phyloP scores from a whole-genome alignment of 2,888 invertebrate species.

The Lithophane leautieri region DNA sequence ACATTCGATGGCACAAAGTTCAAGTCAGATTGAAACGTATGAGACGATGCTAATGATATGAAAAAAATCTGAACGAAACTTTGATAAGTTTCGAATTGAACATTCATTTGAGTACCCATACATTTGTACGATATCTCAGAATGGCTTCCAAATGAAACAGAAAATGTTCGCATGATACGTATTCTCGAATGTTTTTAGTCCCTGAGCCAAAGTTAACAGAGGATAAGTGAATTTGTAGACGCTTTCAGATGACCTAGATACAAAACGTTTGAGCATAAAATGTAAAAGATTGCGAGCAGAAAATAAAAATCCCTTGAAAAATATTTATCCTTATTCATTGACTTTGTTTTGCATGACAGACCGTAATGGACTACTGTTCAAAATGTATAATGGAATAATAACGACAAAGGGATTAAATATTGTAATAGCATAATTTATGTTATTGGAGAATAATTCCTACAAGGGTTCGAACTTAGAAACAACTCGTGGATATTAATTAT shows the following conservation, averaged over 20 bases:
- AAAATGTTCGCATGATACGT: slow-evolving; percentile 32
- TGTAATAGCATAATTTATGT: slow-evolving; percentile 14
- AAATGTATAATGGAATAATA: slow-evolving; percentile 28
- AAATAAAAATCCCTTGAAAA: slow-evolving; percentile 35
- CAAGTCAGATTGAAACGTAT: slow-evolving; percentile 23
- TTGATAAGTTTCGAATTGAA: slow-evolving; percentile 34
- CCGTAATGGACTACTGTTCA: slow-evolving; percentile 11
- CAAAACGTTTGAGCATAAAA: slow-evolving; percentile 44
- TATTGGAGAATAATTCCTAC: slow-evolving; percentile 13
- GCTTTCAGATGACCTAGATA: slow-evolving; percentile 46
- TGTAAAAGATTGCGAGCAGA: slow-evolving; percentile 34
- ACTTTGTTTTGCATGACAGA: slow-evolving; percentile 24
- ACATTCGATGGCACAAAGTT: slow-evolving; percentile 30
- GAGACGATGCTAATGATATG: not conserved
- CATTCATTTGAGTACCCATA: slow-evolving; percentile 14
- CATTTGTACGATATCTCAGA: slow-evolving; percentile 14
- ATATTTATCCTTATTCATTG: slow-evolving; percentile 21
- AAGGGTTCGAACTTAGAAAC: slow-evolving; percentile 14
- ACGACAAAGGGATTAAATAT: slow-evolving; percentile 8
- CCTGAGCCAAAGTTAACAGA: slow-evolving; percentile 35
- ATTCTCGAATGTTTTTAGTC: slow-evolving; percentile 27
- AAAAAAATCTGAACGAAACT: slow-evolving; percentile 20
- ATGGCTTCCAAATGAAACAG: slow-evolving; percentile 22
- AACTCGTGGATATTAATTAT: slow-evolving; percentile 13
- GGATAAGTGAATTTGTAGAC: slow-evolving; percentile 37